Conservation (phyloP, 2,888 invertebrate genomes). For the Galerucella pusilla region DNA sequence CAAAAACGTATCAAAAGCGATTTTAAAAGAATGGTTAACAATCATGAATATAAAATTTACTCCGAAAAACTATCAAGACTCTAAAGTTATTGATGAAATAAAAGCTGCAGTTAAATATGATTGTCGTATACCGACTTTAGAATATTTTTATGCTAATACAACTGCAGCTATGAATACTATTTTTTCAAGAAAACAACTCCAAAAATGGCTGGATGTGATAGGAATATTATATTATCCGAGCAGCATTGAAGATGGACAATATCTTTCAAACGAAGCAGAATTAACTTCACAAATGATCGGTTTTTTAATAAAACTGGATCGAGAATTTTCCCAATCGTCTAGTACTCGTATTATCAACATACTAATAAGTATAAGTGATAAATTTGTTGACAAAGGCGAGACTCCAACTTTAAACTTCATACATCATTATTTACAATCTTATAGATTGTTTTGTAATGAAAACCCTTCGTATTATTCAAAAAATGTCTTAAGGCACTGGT, state of each 20-base stretch:
- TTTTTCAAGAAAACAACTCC: conserved; percentile 7
- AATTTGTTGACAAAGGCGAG: not conserved
- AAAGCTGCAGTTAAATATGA: not conserved
- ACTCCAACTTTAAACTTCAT: conserved; percentile 10
- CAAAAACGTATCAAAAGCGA: not conserved
- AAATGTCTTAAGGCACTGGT: conserved; percentile 9
- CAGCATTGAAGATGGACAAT: not conserved
- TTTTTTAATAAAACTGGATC: conserved; percentile 7
- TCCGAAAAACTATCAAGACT: not conserved
- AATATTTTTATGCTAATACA: conserved; percentile 21
- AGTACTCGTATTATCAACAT: not conserved
- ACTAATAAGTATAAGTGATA: not conserved
- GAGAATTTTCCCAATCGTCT: not conserved
- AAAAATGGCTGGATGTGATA: conserved; percentile 11
- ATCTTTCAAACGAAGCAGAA: not conserved
- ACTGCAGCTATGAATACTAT: not conserved
- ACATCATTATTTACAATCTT: conserved; percentile 7
- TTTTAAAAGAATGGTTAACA: not conserved
- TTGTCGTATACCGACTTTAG: conserved; percentile 9
- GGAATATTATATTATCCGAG: conserved; percentile 6
- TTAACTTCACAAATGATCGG: not conserved
- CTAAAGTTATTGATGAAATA: not conserved
- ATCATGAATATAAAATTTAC: not conserved
- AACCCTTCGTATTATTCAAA: not conserved
- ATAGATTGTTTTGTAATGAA: not conserved